Evolutionary conservation across 2,797 vertebrate species (phyloP), one percentile per base, ranked within the genome.

Genomic region (Kryptopterus vitreolus): DNA sequence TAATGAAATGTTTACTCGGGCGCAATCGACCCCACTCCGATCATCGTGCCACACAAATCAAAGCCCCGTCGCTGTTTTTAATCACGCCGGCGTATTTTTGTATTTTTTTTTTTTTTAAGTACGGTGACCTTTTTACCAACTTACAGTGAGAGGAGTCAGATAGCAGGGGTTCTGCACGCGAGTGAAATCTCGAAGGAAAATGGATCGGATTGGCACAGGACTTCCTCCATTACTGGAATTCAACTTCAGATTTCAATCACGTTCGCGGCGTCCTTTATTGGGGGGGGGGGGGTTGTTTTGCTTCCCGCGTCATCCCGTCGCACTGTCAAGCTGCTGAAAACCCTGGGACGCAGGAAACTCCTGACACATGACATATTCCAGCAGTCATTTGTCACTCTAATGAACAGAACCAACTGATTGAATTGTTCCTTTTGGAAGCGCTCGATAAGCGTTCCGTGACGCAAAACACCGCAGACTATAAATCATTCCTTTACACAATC

Each of bases 1-100:
- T 85, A 87, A 82, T 79, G 86, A 87, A 80, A 77, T 85, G 84
- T 84, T 85, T 87, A 85, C 62, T 58, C 15, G 6, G 18, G 63
- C 46, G 55, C 73, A 72, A 38, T 43, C 73, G 53, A 58, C 77
- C 77, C 24, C 46, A 24, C 15, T 50, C 20, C 7, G 69, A 68
- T 31, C 46, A n/a, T n/a, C n/a, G n/a, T n/a, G 50, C 31, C 48
- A 31, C 20, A 43, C 69, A 57, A 38, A 62, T 61, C 24, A 26
- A 57, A 57, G 9, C 8, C 24, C 9, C 18, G 1, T n/a, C 11
- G 15, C 13, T 71, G 26, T 52, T 71, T 31, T 24, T 66, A 33
- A 62, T 62, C 59, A 62, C 7, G n/a, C n/a, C n/a, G n/a, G n/a
- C n/a, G n/a, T n/a, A n/a, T n/a, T 26, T 59, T 62, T 62, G 26